Conservation (phyloP, 2,888 invertebrate genomes). For the Cantharis rustica region DNA sequence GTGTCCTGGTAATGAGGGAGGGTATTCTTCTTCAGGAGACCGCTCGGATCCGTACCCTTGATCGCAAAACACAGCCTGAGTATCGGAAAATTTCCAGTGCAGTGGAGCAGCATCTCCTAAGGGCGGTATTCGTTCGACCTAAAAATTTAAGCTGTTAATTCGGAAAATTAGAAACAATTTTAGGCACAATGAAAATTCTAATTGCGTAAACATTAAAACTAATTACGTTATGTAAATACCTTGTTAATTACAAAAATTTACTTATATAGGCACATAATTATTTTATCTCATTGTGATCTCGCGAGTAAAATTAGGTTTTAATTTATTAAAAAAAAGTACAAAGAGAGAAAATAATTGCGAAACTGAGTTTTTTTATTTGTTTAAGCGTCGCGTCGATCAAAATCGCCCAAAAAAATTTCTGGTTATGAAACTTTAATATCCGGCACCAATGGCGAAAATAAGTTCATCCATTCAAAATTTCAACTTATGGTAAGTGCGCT, state of each 20-base stretch:
- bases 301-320: neutral
- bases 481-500: neutral
- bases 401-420: neutral
- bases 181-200: neutral
- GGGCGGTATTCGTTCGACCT: conserved; percentile 58
- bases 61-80: conserved; percentile 60
- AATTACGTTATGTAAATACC: neutral
- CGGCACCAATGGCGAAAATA: neutral
- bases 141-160: conserved; percentile 6
- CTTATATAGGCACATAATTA: neutral
- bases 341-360: neutral
- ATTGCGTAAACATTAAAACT: neutral
- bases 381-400: too few species aligned
- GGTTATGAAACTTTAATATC: neutral
- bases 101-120: conserved; percentile 54
- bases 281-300: neutral
- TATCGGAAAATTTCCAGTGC: conserved; percentile 56
- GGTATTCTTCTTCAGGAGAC: conserved; percentile 78
- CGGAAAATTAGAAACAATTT: neutral
- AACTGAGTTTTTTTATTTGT: neutral
- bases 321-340: neutral
- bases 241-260: neutral
- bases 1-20: conserved; percentile 65
- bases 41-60: conserved; percentile 79
- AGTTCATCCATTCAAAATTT: neutral